phyloP scores from a whole-genome alignment of 2,113 vertebrate genomes.

The Serinus canaria region DNA sequence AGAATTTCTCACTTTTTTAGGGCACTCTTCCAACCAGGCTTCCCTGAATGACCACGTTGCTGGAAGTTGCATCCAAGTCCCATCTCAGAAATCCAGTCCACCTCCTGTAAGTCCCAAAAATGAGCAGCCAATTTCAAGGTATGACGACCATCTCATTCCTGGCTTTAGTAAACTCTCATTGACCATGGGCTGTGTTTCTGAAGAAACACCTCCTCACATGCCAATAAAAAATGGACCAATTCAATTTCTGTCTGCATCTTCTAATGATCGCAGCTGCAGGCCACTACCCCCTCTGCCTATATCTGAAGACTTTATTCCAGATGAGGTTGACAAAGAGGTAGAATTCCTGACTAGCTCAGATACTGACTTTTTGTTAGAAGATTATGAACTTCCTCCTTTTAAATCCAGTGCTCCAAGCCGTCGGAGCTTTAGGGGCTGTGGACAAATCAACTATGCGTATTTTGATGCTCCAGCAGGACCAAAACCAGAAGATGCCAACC shows the following conservation, averaged over 20 bases:
- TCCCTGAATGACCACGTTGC: conserved; percentile 57
- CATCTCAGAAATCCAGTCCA: conserved; percentile 74
- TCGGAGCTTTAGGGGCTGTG: conserved; percentile 81
- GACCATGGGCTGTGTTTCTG: conserved; percentile 42
- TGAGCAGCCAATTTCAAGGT: conserved; percentile 57
- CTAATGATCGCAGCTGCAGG: conserved; percentile 77
- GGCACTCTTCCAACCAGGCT: conserved; percentile 54
- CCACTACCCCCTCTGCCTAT: conserved; percentile 90
- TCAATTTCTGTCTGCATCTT: not conserved
- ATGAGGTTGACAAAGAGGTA: conserved; percentile 89
- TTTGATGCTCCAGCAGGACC: conserved; percentile 76
- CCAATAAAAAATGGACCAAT: conserved; percentile 64
- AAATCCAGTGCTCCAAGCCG: conserved; percentile 70
- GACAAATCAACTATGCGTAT: conserved; percentile 90
- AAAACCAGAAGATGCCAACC: conserved; percentile 57
- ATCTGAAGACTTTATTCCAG: conserved; percentile 67
- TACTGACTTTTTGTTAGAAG: conserved; percentile 83
- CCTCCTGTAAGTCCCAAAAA: conserved; percentile 69
- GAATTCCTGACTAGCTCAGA: conserved; percentile 91
- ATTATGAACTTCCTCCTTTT: conserved; percentile 72
- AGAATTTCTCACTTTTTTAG: conserved; percentile 69
- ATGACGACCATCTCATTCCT: conserved; percentile 77
- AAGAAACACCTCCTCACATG: conserved; percentile 78
- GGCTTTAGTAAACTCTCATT: conserved; percentile 83
- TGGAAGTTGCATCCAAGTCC: conserved; percentile 67